phyloP scores from a whole-genome alignment of 2,888 invertebrate species.

The Ctenicera cuprea region DNA sequence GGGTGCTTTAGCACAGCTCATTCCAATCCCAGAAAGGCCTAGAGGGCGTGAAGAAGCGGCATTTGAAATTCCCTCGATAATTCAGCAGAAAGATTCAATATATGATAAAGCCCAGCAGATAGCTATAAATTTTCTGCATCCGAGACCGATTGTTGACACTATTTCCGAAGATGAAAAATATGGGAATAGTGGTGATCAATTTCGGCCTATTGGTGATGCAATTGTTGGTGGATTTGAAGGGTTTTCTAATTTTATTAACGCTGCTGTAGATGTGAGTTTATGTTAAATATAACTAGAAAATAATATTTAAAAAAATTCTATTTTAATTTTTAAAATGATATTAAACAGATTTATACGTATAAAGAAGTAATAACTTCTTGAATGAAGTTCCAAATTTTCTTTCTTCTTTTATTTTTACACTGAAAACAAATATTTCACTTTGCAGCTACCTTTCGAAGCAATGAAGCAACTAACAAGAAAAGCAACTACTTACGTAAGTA shows the following conservation, averaged over 20 bases:
- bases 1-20: background rate
- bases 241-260: slow-evolving; percentile 70
- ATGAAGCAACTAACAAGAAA: slow-evolving; percentile 62
- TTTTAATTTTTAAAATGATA: too few species aligned
- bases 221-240: slow-evolving; percentile 82
- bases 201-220: slow-evolving; percentile 78
- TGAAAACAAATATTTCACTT: too few species aligned
- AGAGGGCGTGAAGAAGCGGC: slow-evolving; percentile 65
- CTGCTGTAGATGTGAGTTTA: slow-evolving; percentile 67
- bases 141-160: slow-evolving; percentile 84
- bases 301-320: too few species aligned
- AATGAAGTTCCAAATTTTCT: too few species aligned
- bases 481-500: slow-evolving; percentile 62
- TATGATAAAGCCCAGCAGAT: slow-evolving; percentile 66
- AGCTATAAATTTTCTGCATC: slow-evolving; percentile 69
- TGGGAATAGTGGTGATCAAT: slow-evolving; percentile 84
- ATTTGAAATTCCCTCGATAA: slow-evolving; percentile 64
- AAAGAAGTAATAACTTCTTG: too few species aligned
- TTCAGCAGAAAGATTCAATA: slow-evolving; percentile 65
- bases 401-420: too few species aligned
- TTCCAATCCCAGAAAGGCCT: slow-evolving; percentile 40
- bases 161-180: slow-evolving; percentile 86
- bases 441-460: slow-evolving; percentile 63
- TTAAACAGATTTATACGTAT: too few species aligned
- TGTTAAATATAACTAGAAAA: too few species aligned